Evolutionary conservation across 2,113 vertebrate species (phyloP), one percentile per base, ranked within the genome.

Genomic region (Sclerurus mexicanus): DNA sequence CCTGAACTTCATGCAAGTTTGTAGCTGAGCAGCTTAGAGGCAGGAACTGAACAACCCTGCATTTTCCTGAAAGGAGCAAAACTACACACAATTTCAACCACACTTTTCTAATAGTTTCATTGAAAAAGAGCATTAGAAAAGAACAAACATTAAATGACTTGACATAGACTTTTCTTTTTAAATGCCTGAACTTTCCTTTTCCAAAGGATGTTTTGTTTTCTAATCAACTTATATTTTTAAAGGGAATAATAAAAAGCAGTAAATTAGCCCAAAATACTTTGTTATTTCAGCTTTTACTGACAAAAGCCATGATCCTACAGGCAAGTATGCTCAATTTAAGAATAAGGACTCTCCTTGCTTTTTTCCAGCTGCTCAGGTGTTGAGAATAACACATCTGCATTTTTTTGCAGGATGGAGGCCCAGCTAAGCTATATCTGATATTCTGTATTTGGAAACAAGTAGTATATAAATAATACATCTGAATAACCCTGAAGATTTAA

Each of bases 131-230:
- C 22, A 50, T 63, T 74, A 69, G 35, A 77, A 89, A 88, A 92
- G 46, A 58, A 2, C 14, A 75, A 81, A 63, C 52, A 47, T 78
- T 90, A 78, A 66, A 86, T 50, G 23, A 52, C 23, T 81, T 42
- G 17, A 8, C 64, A 47, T 3, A 92, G 76, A 44, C 59, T 62
- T 86, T 56, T 82, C 82, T 64, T 91, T 95, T 92, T 72, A 95
- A 93, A 78, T 40, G 35, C 89, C 93, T 95, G 83, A 96, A 92
- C 68, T 84, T 95, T 55, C 39, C 19, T 83, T 91, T 90, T 95
- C 93, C 84, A 60, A 81, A 5, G 24, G 39, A 68, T 55, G 33
- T 11, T 95, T 90, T 72, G 84, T 59, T 93, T 84, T 77, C 84
- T 92, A 92, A 89, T 68, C 59, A 87, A 71, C 76, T 55, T 86